Conservation (phyloP, 2,797 vertebrate genomes). For the Heterohyrax brucei region DNA sequence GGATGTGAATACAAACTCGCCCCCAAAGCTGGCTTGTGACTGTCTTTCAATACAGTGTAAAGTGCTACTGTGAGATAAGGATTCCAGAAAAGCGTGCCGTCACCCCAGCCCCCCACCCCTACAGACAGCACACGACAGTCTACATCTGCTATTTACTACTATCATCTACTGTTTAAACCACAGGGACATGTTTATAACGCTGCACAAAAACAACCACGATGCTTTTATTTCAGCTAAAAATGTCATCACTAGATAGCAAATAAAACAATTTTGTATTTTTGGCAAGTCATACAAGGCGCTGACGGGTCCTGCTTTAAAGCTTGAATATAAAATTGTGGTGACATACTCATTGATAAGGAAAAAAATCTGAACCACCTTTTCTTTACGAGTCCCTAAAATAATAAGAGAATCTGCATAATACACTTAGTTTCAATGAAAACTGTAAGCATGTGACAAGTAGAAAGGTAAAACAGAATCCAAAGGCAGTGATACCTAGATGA, state of each 20-base stretch:
- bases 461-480: neutral
- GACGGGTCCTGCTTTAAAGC: slow-evolving; percentile 69
- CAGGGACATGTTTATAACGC: neutral
- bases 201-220: neutral
- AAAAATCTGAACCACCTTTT: slow-evolving; percentile 2
- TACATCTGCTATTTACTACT: neutral
- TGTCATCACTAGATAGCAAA: slow-evolving; percentile 61
- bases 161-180: neutral
- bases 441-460: neutral
- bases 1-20: neutral
- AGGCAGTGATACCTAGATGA: slow-evolving; percentile 11
- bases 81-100: neutral
- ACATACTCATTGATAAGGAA: slow-evolving; percentile 28
- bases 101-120: neutral
- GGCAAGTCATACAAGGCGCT: slow-evolving; percentile 64
- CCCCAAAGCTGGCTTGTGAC: neutral
- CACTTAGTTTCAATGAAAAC: neutral
- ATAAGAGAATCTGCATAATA: slow-evolving; percentile 45
- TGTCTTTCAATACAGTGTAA: neutral
- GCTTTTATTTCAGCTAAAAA: slow-evolving; percentile 57
- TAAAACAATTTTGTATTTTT: slow-evolving; percentile 45
- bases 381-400: slow-evolving; percentile 49
- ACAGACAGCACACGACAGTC: neutral
- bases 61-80: neutral
- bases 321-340: slow-evolving; percentile 68